Evolutionary conservation across 2,888 invertebrate genomes (phyloP), one percentile per base, ranked within the genome.

Genomic region (Pandemis corylana): DNA sequence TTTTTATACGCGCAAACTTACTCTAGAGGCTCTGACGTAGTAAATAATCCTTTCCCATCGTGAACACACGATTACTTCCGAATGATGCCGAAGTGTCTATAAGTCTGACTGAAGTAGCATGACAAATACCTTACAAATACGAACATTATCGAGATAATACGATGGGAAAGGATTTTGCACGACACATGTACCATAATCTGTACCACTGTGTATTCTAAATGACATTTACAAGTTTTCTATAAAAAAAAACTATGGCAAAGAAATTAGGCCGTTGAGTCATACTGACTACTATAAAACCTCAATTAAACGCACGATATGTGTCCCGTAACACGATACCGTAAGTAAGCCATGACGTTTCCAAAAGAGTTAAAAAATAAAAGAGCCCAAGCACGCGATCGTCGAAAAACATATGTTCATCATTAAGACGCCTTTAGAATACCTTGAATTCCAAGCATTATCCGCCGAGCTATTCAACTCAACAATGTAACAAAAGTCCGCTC

Each of bases 371-470:
- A 82, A 79, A 84, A 81, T 78, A 78, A 78, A 80, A 79, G 71
- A 76, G 81, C 80, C 78, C 79, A 83, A 84, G 88, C 91, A 90
- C 91, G 88, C 85, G 89, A 85, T 84, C 81, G 78, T 79, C 79
- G 76, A 83, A 86, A 83, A 89, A 90, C 89, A 91, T 85, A 83
- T 89, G 91, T 85, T 87, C 87, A 86, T 92, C 91, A 92, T 90
- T 89, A 92, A 87, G 83, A 82, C 83, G 80, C 85, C 84, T 87
- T 86, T 81, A 87, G 84, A 90, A 93, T 93, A 90, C 78, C 81
- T 89, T 84, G 77, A 89, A 94, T 94, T 92, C 92, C 91, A 78
- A 65, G 79, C 90, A 89, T 89, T 87, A 85, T 87, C 80, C 81
- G 78, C 78, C 80, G 79, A 85, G 84, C 83, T 84, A 82, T 84